Evolutionary conservation across 2,888 invertebrate genomes (phyloP).

Genomic region (Cataglyphis livida): DNA sequence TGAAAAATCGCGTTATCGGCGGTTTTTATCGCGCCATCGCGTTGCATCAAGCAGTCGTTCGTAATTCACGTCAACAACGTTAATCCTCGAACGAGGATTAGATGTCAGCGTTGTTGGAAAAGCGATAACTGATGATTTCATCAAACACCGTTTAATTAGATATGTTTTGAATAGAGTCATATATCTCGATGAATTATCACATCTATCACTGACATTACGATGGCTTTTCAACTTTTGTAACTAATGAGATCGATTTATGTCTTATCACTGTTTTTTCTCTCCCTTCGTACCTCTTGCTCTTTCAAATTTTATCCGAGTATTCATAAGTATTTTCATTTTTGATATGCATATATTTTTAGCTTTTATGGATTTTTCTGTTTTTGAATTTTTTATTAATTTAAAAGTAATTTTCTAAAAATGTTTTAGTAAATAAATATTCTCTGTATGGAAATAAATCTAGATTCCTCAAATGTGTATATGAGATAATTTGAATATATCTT

Average conservation of each 20-base stretch:
- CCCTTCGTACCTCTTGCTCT: neutral
- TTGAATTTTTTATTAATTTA: neutral
- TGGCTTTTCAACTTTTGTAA: neutral
- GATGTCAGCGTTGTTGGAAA: neutral
- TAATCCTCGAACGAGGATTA: neutral
- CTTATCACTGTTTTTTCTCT: neutral
- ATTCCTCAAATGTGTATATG: neutral
- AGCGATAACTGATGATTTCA: neutral
- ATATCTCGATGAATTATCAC: neutral
- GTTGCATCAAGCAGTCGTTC: neutral
- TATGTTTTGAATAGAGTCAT: neutral
- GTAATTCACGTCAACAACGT: constrained; percentile 1
- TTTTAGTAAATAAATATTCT: neutral
- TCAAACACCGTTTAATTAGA: neutral
- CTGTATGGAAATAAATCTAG: neutral
- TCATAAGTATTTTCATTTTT: neutral
- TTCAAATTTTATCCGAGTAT: neutral
- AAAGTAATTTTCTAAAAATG: neutral
- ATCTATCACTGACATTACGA: neutral
- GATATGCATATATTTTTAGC: neutral
- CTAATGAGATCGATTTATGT: neutral
- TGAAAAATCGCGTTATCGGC: constrained; percentile 10
- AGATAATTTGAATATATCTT: neutral
- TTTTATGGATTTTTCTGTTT: neutral
- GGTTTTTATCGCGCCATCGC: constrained; percentile 3